A percentile compares a stretch with the other conserved stretches of the same genome.
Evolutionary conservation across 2,888 invertebrate genomes (phyloP).

Genomic region (Cryptus armator): DNA sequence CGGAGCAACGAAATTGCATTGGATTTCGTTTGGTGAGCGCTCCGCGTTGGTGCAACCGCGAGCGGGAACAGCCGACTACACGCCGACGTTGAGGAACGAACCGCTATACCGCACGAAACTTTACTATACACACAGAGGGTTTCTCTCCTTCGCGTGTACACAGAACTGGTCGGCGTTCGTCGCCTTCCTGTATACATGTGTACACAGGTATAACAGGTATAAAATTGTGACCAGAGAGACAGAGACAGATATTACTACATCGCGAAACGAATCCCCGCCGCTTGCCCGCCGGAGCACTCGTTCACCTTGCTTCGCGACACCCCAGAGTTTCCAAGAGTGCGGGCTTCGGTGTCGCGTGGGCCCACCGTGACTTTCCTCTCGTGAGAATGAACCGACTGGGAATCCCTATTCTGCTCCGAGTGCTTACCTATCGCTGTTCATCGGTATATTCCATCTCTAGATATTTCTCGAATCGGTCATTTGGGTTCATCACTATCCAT

Average conservation of each 20-base stretch:
- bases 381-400: slow-evolving; percentile 30
- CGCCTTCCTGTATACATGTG: not conserved
- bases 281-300: slow-evolving; percentile 72
- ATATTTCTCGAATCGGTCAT: no score
- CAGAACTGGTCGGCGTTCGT: not conserved
- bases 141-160: not conserved
- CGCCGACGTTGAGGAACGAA: slow-evolving; percentile 8
- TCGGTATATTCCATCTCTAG: not conserved
- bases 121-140: slow-evolving; percentile 1
- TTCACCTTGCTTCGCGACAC: slow-evolving; percentile 81
- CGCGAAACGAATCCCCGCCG: slow-evolving; percentile 57
- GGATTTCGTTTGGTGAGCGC: slow-evolving; percentile 67
- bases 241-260: not conserved
- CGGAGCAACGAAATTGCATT: slow-evolving; percentile 65
- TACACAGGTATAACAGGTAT: slow-evolving; percentile 9
- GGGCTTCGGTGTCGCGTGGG: slow-evolving; percentile 51
- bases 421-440: not conserved
- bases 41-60: slow-evolving; percentile 54
- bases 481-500: no score
- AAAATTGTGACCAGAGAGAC: not conserved
- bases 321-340: slow-evolving; percentile 54
- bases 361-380: slow-evolving; percentile 64
- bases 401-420: slow-evolving; percentile 45
- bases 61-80: slow-evolving; percentile 14
- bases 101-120: not conserved